A percentile compares a stretch with the other conserved stretches of the same genome.
Evolutionary conservation across 2,888 invertebrate genomes (phyloP).

Genomic region (Clepsis dumicolana): DNA sequence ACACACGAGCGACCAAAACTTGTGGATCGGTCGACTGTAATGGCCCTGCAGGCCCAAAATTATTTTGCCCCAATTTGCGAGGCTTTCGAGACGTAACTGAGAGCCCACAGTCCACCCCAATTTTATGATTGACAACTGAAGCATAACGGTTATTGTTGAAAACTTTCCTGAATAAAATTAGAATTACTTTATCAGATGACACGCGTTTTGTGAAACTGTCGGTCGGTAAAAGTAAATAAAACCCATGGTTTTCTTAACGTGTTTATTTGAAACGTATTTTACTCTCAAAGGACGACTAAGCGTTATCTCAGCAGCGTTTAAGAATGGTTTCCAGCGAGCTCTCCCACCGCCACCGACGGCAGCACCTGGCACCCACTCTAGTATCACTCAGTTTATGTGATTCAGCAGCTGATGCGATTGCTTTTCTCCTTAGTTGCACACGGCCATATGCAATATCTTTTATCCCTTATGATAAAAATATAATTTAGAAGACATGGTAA

Average conservation of each 20-base stretch:
- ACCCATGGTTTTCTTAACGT: neutral
- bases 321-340: neutral
- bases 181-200: neutral
- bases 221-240: neutral
- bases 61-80: slow-evolving; percentile 34
- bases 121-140: slow-evolving; percentile 26
- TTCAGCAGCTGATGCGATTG: neutral
- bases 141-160: slow-evolving; percentile 19
- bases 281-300: neutral
- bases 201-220: neutral
- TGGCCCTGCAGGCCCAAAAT: slow-evolving; percentile 29
- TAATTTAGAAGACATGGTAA: neutral
- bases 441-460: neutral
- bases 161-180: slow-evolving; percentile 8
- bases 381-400: slow-evolving; percentile 12
- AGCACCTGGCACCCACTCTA: slow-evolving; percentile 6
- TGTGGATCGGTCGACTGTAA: slow-evolving; percentile 31
- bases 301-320: neutral
- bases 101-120: neutral
- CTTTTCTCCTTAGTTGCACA: neutral
- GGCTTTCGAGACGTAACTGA: slow-evolving; percentile 16
- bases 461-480: too few species aligned
- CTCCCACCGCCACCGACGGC: neutral
- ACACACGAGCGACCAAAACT: slow-evolving; percentile 31
- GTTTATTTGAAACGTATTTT: neutral